A percentile compares a stretch with the other conserved stretches of the same genome.
Conservation (phyloP, 2,888 invertebrate species). For the Anaspis maculata region DNA sequence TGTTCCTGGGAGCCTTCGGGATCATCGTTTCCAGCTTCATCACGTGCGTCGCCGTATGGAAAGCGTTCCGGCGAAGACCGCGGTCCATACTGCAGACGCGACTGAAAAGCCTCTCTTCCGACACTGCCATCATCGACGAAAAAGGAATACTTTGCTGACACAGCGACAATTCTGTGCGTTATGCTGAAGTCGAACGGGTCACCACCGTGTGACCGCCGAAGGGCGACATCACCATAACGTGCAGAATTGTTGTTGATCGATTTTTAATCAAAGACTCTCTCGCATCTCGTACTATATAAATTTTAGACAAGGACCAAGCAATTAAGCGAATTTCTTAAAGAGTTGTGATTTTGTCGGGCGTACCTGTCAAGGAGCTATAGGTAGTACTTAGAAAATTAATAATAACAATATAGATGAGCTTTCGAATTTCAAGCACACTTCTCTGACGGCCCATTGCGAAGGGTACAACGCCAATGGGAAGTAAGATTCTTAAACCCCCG, state of each 20-base stretch:
- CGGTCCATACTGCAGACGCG: conserved; percentile 72
- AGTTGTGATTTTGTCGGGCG: conserved; percentile 27
- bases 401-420: no score
- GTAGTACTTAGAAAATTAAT: no score
- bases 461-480: no score
- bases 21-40: conserved; percentile 34
- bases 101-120: conserved; percentile 73
- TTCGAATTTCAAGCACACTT: conserved; percentile 8
- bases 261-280: conserved; percentile 5
- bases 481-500: no score
- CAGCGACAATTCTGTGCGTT: conserved; percentile 91
- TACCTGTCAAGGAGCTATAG: conserved; percentile 18
- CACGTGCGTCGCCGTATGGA: conserved; percentile 32
- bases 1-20: conserved; percentile 45
- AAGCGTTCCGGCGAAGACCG: conserved; percentile 50
- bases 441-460: conserved; percentile 4
- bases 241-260: conserved; percentile 29
- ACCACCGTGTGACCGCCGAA: conserved; percentile 72
- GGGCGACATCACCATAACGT: conserved; percentile 22
- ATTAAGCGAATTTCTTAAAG: conserved; percentile 24
- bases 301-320: conserved; percentile 16
- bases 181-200: conserved; percentile 83
- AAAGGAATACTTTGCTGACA: conserved; percentile 93
- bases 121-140: conserved; percentile 76
- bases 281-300: conserved; percentile 4